phyloP scores from a whole-genome alignment of 2,888 invertebrate species.

The Polyploca ridens region DNA sequence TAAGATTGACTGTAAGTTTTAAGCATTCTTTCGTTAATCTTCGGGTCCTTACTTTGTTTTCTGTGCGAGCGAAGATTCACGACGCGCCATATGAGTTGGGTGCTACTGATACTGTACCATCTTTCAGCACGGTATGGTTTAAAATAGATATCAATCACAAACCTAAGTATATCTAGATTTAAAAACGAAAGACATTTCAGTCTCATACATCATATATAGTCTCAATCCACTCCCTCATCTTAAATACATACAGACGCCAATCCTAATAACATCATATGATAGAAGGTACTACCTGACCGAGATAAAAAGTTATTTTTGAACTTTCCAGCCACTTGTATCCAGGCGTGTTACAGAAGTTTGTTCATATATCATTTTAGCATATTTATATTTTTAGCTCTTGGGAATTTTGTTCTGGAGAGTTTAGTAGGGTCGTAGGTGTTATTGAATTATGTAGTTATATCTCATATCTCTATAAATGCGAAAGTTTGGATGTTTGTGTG shows the following conservation, averaged over 20 bases:
- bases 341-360: neutral
- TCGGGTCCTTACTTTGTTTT: no score
- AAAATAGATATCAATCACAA: no score
- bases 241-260: neutral
- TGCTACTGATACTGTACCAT: no score
- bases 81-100: no score
- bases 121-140: no score
- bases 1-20: no score
- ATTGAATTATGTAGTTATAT: neutral
- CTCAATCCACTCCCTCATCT: neutral
- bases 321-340: neutral
- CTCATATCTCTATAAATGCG: no score
- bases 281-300: neutral
- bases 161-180: no score
- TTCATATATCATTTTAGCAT: neutral
- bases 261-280: neutral
- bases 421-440: neutral
- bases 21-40: no score
- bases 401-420: neutral
- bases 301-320: slow-evolving; percentile 3
- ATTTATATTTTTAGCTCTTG: neutral
- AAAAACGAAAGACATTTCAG: no score
- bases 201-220: neutral
- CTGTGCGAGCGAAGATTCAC: no score
- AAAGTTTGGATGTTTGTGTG: no score